Evolutionary conservation across 1,140 invertebrate genomes (phyloP), one percentile per base, ranked within the genome.

Genomic region (Euwallacea similis): DNA sequence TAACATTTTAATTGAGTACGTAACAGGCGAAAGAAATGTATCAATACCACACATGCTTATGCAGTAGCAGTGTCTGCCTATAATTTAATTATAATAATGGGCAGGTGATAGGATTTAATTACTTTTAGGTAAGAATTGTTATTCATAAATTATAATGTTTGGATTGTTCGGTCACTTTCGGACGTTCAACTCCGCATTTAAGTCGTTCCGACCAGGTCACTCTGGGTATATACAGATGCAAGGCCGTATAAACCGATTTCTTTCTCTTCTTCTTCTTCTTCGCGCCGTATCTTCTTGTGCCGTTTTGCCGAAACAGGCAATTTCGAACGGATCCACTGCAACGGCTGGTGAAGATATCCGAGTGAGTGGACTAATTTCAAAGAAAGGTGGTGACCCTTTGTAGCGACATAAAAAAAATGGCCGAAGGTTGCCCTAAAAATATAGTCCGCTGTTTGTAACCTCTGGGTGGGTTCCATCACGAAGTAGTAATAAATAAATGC

Each of bases 131-230:
- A 71, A 72, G 62, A 65, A 72, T 55, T 72, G 64, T 61, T 72
- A 72, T 72, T 72, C 71, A 72, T 72, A 72, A 72, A 72, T 72
- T 67, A 72, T 72, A 68, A 72, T 72, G 71, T 72, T 72, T 61
- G 71, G 42, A 72, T 67, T 72, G 62, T 72, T 72, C 71, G 71
- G 71, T 72, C 71, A 72, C 71, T 63, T 67, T 72, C 62, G 71
- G 71, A 56, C 71, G 60, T 72, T 72, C 71, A 72, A 72, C 71
- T 72, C 71, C 70, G 62, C 62, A 72, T 72, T 72, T 72, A 72
- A 72, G 70, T 66, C 47, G 64, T 58, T 66, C 70, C 70, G 70
- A 72, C 70, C 70, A 63, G 71, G 71, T 72, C 71, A 72, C 59
- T 72, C 66, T 58, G 65, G 67, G 71, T 72, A 68, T 69, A 61